A percentile compares a stretch with the other conserved stretches of the same genome.
Conservation (phyloP, 2,113 vertebrate species). For the Rhinopomastus cyanomelas region DNA sequence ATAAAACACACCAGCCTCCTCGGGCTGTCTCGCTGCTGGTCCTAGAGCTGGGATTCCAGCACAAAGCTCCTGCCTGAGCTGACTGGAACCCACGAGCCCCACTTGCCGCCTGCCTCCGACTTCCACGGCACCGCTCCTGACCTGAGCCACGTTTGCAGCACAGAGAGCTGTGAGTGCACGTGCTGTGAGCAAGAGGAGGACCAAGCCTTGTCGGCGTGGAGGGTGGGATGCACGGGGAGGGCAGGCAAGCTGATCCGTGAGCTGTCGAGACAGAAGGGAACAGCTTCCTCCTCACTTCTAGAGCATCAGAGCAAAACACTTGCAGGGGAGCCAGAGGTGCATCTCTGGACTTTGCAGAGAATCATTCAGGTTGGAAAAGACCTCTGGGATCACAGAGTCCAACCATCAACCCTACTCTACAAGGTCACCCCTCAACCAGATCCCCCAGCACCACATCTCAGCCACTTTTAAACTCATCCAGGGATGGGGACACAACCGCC, state of each 20-base stretch:
- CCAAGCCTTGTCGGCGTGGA: accelerated
- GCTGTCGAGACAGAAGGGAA: not conserved
- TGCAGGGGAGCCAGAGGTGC: not conserved
- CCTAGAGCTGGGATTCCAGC: not conserved
- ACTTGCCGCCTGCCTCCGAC: not conserved
- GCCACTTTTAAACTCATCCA: too few relatives aligned
- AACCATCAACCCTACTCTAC: too few relatives aligned
- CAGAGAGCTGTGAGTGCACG: not conserved
- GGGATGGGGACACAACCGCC: too few relatives aligned
- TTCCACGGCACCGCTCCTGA: not conserved
- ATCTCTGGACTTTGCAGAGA: too few relatives aligned
- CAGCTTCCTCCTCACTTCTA: not conserved
- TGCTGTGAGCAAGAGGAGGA: not conserved
- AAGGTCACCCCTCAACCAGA: too few relatives aligned
- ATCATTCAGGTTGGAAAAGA: too few relatives aligned
- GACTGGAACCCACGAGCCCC: accelerated
- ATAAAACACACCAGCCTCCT: not conserved
- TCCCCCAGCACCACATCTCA: too few relatives aligned
- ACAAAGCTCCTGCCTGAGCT: not conserved
- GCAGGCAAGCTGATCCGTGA: not conserved
- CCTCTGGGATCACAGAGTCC: too few relatives aligned
- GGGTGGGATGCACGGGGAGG: accelerated
- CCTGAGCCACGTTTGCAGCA: not conserved
- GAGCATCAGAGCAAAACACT: not conserved
- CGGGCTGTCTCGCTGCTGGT: not conserved